Percentiles rank a stretch among this genome's conserved stretches.
These are phyloP conservation scores for Takifugu bimaculatus DNA, from an alignment of 2,113 vertebrate species.

Conservation along the genomic window DNA sequence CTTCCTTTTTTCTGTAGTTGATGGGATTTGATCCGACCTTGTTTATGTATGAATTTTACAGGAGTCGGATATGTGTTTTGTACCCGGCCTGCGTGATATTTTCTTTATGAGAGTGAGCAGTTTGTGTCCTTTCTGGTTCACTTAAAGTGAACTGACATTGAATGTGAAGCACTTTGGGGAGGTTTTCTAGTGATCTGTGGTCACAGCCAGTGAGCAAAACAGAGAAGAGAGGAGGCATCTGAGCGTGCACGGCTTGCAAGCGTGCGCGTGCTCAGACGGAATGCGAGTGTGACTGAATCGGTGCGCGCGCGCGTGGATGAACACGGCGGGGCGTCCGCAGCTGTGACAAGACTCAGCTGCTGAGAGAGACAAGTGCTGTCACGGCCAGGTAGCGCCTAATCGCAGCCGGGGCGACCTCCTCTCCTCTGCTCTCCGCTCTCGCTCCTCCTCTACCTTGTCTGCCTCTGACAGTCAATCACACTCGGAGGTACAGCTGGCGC, in stretches of 20 bases:
- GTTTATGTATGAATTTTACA: too few relatives aligned
- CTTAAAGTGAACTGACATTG: neutral
- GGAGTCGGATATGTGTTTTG: too few relatives aligned
- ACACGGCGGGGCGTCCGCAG: conserved; percentile 58
- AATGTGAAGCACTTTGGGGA: conserved; percentile 1
- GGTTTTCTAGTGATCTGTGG: conserved; percentile 25
- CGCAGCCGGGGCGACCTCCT: conserved; percentile 51
- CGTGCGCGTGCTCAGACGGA: neutral
- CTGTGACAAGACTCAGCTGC: conserved; percentile 71
- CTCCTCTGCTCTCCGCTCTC: conserved; percentile 14
- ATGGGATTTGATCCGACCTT: too few relatives aligned
- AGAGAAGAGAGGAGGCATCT: conserved; percentile 30
- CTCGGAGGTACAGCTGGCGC: conserved; percentile 38
- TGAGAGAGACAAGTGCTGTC: conserved; percentile 61
- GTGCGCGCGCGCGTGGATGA: conserved; percentile 42
- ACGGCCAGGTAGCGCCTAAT: conserved; percentile 65
- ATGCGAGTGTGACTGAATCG: conserved; percentile 1
- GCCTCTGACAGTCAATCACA: conserved; percentile 44
- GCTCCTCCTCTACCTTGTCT: conserved; percentile 4
- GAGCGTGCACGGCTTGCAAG: conserved; percentile 6
- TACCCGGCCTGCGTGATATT: neutral
- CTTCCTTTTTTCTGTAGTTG: too few relatives aligned
- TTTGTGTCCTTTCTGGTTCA: neutral
- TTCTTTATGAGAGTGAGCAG: neutral
- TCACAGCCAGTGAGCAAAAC: conserved; percentile 35